These are phyloP conservation scores for Thymelicus acteon DNA, from an alignment of 2,888 invertebrate species.

Conservation along the genomic window DNA sequence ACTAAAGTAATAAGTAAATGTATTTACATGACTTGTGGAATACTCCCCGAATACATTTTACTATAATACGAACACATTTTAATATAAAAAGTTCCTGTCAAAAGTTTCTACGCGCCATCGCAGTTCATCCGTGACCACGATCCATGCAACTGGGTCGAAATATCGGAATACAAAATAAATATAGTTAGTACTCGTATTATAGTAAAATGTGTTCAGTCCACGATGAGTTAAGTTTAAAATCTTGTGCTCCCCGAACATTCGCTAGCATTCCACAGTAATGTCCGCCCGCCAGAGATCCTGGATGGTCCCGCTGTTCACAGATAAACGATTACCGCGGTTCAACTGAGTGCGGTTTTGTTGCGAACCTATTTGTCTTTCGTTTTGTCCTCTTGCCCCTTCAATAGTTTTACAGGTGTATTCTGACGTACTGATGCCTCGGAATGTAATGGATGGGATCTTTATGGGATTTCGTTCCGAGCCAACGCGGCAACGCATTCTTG, in stretches of 20 bases:
- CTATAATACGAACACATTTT: no score
- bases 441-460: slow-evolving; percentile 34
- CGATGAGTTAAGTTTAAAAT: no score
- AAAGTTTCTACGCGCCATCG: no score
- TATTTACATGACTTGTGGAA: no score
- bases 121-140: no score
- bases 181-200: no score
- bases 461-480: slow-evolving; percentile 15
- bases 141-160: no score
- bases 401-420: slow-evolving; percentile 37
- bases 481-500: neutral
- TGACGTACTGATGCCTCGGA: slow-evolving; percentile 30
- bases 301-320: slow-evolving; percentile 36
- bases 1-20: no score
- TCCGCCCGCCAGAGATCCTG: neutral
- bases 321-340: slow-evolving; percentile 34
- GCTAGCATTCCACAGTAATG: slow-evolving; percentile 10
- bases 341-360: slow-evolving; percentile 31
- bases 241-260: slow-evolving; percentile 1
- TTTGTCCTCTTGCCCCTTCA: slow-evolving; percentile 36
- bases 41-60: neutral
- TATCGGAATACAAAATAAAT: no score
- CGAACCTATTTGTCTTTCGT: slow-evolving; percentile 35
- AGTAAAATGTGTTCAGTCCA: no score
- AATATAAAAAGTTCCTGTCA: no score